Evolutionary conservation across 2,113 vertebrate species (phyloP).

Genomic region (Azemiops feae): DNA sequence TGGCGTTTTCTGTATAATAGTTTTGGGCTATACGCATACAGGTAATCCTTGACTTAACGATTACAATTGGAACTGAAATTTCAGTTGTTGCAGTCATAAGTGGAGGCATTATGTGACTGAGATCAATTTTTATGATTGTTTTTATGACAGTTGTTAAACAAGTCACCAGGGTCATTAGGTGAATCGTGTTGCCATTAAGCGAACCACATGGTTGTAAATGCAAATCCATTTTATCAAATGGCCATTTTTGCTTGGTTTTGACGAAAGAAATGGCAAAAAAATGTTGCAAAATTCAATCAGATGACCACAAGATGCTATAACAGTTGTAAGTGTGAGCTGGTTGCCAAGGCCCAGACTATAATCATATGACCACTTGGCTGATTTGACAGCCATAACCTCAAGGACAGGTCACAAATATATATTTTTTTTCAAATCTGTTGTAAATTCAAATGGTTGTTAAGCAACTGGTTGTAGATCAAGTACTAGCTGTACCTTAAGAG

Average conservation of each 20-base stretch:
- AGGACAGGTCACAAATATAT: background rate
- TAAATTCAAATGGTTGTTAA: background rate
- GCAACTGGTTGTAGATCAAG: background rate
- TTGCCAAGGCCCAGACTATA: background rate
- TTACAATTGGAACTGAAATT: background rate
- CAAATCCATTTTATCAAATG: background rate
- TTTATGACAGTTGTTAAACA: background rate
- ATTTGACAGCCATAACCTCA: background rate
- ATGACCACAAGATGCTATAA: background rate
- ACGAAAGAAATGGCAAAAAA: background rate
- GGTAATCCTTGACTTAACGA: background rate
- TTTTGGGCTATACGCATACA: conserved; percentile 25
- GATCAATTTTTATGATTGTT: background rate
- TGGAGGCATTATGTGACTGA: background rate
- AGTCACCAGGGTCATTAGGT: background rate
- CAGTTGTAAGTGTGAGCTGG: background rate
- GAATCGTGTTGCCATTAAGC: background rate
- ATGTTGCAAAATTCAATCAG: background rate
- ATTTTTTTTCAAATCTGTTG: background rate
- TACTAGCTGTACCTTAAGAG: background rate
- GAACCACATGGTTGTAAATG: background rate
- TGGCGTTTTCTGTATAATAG: conserved; percentile 44
- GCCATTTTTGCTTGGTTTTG: background rate
- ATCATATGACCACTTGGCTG: background rate
- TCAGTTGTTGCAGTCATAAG: background rate